Evolutionary conservation across 2,113 vertebrate species (phyloP).

Genomic region (Engystomops pustulosus): DNA sequence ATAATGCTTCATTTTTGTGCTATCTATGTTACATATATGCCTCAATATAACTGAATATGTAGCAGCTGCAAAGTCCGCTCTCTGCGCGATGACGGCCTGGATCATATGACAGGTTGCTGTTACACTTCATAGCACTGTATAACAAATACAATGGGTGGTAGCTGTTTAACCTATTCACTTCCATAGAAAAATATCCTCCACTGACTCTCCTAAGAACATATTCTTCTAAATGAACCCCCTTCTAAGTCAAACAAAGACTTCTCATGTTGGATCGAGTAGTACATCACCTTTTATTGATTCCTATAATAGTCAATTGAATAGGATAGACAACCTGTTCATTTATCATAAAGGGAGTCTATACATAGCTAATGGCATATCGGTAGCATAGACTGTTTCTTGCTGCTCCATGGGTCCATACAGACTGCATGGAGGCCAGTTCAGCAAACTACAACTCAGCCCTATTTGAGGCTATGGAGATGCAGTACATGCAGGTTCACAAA

Average conservation of each 20-base stretch:
- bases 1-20: neutral
- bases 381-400: too few species aligned
- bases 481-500: too few species aligned
- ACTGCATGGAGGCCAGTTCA: too few species aligned
- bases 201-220: neutral
- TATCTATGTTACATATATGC: neutral
- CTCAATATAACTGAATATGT: neutral
- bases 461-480: neutral
- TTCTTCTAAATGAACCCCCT: too few species aligned
- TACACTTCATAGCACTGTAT: constrained; percentile 45
- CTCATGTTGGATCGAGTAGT: too few species aligned
- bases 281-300: too few species aligned
- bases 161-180: constrained; percentile 25
- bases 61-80: constrained; percentile 9
- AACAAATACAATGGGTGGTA: constrained; percentile 11
- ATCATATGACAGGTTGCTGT: constrained; percentile 54
- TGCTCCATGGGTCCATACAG: too few species aligned
- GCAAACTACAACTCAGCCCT: neutral
- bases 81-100: neutral
- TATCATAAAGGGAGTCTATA: too few species aligned
- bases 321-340: too few species aligned
- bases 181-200: neutral
- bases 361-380: too few species aligned
- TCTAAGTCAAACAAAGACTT: too few species aligned
- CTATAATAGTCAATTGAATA: too few species aligned